These are phyloP conservation scores for Himalopsyche kuldschensis DNA, from an alignment of 2,888 invertebrate genomes.

Conservation along the genomic window DNA sequence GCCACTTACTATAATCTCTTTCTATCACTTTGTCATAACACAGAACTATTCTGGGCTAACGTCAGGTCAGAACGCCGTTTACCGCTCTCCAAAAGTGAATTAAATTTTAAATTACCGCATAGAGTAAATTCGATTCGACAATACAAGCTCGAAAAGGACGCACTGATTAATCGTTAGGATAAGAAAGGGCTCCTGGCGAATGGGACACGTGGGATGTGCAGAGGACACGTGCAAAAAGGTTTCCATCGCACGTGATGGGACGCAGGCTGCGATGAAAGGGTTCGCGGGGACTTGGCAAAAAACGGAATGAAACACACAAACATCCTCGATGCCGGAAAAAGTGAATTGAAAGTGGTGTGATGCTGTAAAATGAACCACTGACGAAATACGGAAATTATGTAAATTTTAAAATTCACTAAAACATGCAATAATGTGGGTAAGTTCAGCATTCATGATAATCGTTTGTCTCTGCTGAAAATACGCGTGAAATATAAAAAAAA, in stretches of 20 bases:
- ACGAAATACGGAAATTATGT: too few relatives aligned
- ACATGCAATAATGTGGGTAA: too few relatives aligned
- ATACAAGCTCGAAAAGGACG: not conserved
- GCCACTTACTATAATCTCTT: too few relatives aligned
- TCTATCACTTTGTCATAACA: too few relatives aligned
- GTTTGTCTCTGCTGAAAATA: too few relatives aligned
- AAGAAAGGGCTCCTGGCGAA: not conserved
- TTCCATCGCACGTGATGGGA: not conserved
- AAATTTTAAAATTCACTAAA: too few relatives aligned
- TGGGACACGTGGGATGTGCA: not conserved
- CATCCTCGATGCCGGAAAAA: not conserved
- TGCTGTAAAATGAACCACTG: too few relatives aligned
- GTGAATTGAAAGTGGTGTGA: not conserved
- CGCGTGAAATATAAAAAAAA: too few relatives aligned
- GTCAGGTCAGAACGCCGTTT: constrained; percentile 8
- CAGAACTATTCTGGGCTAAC: not conserved
- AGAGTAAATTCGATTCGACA: not conserved
- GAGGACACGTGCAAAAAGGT: not conserved
- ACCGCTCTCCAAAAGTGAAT: constrained; percentile 15
- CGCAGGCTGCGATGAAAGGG: not conserved
- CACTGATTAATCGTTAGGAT: constrained; percentile 2
- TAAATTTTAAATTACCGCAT: constrained; percentile 20
- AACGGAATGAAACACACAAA: not conserved
- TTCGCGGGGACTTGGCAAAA: not conserved
- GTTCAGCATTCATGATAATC: too few relatives aligned